Conservation (phyloP, 2,888 invertebrate species). For the Lasioglossum marginatum region DNA sequence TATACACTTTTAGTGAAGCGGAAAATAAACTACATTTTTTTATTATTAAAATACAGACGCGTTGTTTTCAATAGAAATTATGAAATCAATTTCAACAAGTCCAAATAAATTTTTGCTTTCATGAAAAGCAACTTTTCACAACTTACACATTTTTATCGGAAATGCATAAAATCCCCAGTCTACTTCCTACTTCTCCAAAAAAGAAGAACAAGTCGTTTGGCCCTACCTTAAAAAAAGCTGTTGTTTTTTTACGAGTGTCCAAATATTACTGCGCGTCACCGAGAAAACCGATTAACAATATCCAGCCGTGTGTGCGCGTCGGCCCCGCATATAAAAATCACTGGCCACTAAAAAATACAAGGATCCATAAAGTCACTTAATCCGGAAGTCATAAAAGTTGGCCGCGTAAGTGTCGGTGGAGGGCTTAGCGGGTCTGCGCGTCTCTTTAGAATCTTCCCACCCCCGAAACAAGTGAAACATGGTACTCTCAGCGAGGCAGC, state of each 20-base stretch:
- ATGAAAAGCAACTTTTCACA: neutral
- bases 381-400: constrained; percentile 12
- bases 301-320: neutral
- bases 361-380: constrained; percentile 4
- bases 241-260: neutral
- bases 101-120: neutral
- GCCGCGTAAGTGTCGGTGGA: neutral
- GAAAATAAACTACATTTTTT: too few species aligned
- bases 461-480: constrained; percentile 14
- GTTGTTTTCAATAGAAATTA: too few species aligned
- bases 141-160: neutral
- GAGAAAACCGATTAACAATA: neutral
- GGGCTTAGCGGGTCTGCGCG: neutral
- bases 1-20: too few species aligned
- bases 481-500: too few species aligned
- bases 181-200: neutral
- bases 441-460: neutral
- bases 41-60: too few species aligned
- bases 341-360: neutral
- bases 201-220: neutral
- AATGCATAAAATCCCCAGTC: neutral
- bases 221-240: neutral
- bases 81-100: too few species aligned
- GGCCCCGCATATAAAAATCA: neutral
- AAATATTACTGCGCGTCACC: neutral